Conservation (phyloP, 2,888 invertebrate species). For the Hirtodrosophila trivittata region DNA sequence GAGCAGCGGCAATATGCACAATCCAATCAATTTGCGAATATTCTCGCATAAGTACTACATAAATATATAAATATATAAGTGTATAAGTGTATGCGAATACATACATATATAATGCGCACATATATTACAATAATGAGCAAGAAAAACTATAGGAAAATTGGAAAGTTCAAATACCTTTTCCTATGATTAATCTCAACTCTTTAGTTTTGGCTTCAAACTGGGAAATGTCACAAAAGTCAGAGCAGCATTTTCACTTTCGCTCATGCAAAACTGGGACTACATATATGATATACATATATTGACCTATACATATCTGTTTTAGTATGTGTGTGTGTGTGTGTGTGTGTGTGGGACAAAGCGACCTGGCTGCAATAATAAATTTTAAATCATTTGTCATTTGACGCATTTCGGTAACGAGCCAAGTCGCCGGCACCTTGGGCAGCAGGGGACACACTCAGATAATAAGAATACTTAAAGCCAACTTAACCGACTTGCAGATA, state of each 20-base stretch:
- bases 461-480: neutral
- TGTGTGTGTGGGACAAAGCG: constrained; percentile 24
- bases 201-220: too few species aligned
- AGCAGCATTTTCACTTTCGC: constrained; percentile 63
- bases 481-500: neutral
- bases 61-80: neutral
- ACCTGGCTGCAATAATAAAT: constrained; percentile 64
- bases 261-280: constrained; percentile 43
- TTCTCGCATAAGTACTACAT: constrained; percentile 6
- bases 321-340: constrained; percentile 5
- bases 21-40: constrained; percentile 18
- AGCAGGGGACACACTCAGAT: constrained; percentile 15
- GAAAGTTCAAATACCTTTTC: constrained; percentile 27
- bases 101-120: neutral
- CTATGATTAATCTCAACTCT: constrained; percentile 60
- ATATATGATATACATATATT: constrained; percentile 12
- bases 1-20: neutral
- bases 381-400: constrained; percentile 79
- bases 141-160: constrained; percentile 11
- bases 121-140: neutral
- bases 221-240: constrained; percentile 47
- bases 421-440: constrained; percentile 37
- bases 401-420: constrained; percentile 77
- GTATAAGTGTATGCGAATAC: neutral
- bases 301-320: neutral